Conservation (phyloP, 2,113 vertebrate species). For the Atrichornis clamosus region DNA sequence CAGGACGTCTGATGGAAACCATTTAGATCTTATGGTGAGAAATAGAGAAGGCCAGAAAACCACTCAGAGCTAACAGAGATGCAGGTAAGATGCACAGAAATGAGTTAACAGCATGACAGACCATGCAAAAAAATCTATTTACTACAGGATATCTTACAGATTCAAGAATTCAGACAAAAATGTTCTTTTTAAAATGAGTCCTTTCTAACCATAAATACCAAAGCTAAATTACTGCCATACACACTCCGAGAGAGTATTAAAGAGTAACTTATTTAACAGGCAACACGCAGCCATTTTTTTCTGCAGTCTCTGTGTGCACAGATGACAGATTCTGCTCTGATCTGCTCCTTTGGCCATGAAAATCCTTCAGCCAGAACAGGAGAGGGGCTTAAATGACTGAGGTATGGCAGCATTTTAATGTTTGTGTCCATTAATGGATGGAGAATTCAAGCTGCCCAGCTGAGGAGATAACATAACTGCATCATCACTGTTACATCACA, state of each 20-base stretch:
- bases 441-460: not conserved
- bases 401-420: not conserved
- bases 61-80: not conserved
- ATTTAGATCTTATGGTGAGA: not conserved
- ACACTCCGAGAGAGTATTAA: not conserved
- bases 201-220: not conserved
- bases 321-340: not conserved
- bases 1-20: not conserved
- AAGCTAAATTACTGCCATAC: too few species aligned
- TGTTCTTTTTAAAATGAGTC: not conserved
- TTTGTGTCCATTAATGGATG: not conserved
- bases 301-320: not conserved
- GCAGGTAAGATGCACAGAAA: not conserved
- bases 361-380: not conserved
- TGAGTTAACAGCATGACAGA: not conserved
- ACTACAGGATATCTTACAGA: not conserved
- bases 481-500: not conserved
- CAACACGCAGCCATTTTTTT: not conserved
- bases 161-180: not conserved
- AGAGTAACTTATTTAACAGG: not conserved
- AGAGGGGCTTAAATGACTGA: not conserved
- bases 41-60: not conserved
- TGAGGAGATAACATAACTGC: not conserved
- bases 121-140: not conserved
- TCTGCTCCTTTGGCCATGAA: not conserved